Evolutionary conservation across 2,888 invertebrate species (phyloP).

Genomic region (Trachelus stipa): DNA sequence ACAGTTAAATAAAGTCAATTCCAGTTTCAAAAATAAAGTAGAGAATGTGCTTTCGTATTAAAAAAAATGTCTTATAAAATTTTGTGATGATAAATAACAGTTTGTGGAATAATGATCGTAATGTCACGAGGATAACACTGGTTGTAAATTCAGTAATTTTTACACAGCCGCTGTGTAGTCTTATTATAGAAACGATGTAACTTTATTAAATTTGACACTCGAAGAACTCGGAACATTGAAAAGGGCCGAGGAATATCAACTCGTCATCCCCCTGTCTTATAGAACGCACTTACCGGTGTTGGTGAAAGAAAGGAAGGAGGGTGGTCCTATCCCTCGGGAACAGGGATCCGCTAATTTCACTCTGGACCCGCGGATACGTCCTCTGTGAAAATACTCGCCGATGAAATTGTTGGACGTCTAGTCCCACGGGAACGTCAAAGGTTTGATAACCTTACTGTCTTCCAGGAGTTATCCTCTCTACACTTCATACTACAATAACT

Average conservation of each 20-base stretch:
- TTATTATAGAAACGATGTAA: constrained; percentile 18
- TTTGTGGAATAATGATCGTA: neutral
- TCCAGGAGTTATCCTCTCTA: neutral
- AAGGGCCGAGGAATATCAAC: constrained; percentile 49
- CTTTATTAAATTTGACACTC: constrained; percentile 66
- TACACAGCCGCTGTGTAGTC: constrained; percentile 7
- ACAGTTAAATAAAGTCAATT: neutral
- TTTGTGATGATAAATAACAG: neutral
- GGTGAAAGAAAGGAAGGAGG: constrained; percentile 13
- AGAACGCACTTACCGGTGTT: neutral
- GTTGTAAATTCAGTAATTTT: neutral
- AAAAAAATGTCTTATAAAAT: neutral
- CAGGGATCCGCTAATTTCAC: constrained; percentile 61
- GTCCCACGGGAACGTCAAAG: constrained; percentile 8
- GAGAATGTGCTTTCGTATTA: neutral
- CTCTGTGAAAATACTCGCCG: constrained; percentile 26
- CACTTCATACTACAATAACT: neutral
- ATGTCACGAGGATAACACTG: neutral
- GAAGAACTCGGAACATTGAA: constrained; percentile 66
- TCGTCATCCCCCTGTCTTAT: constrained; percentile 12
- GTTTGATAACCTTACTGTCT: constrained; percentile 6
- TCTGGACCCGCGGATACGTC: constrained; percentile 38
- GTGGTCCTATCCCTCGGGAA: constrained; percentile 42
- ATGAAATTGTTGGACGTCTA: constrained; percentile 29
- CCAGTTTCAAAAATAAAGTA: neutral